A percentile compares a stretch with the other conserved stretches of the same genome.
Evolutionary conservation across 1,140 invertebrate genomes (phyloP).

Genomic region (Araneus ventricosus): DNA sequence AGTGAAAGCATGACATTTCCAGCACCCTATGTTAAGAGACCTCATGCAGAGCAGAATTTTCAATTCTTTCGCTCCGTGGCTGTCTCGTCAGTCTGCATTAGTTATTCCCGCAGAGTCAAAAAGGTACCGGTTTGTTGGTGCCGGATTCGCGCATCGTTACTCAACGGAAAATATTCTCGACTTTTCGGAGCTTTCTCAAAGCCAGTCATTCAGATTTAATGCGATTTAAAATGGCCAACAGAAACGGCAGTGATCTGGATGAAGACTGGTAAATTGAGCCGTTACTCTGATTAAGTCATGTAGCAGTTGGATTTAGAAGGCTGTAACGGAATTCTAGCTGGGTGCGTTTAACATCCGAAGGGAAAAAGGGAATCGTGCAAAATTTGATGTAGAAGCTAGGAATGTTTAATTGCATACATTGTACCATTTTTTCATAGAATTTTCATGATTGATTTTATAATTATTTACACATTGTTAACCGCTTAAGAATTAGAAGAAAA

Average conservation of each 20-base stretch:
- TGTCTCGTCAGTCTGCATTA: not conserved
- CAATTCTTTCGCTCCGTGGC: not conserved
- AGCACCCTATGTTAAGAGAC: not conserved
- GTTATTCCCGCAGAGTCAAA: not conserved
- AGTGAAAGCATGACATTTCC: constrained; percentile 24
- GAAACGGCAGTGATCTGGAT: not conserved
- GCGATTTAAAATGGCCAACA: not conserved
- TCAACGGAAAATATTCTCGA: not conserved
- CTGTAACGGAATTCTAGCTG: not conserved
- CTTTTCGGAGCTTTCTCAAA: not conserved
- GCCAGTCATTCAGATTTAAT: not conserved
- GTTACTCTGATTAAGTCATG: not conserved
- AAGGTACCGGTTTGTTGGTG: constrained; percentile 14
- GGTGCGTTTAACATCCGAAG: too few relatives aligned
- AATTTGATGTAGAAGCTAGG: too few relatives aligned
- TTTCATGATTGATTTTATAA: too few relatives aligned
- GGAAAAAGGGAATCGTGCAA: too few relatives aligned
- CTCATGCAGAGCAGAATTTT: not conserved
- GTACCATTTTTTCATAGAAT: too few relatives aligned
- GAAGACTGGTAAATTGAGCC: not conserved
- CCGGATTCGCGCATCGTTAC: constrained; percentile 18
- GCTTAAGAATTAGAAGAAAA: too few relatives aligned
- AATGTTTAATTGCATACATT: too few relatives aligned
- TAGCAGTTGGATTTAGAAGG: not conserved
- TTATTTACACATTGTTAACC: too few relatives aligned